These are phyloP conservation scores for Bombus turneri DNA, from an alignment of 1,140 invertebrate genomes.

Conservation along the genomic window DNA sequence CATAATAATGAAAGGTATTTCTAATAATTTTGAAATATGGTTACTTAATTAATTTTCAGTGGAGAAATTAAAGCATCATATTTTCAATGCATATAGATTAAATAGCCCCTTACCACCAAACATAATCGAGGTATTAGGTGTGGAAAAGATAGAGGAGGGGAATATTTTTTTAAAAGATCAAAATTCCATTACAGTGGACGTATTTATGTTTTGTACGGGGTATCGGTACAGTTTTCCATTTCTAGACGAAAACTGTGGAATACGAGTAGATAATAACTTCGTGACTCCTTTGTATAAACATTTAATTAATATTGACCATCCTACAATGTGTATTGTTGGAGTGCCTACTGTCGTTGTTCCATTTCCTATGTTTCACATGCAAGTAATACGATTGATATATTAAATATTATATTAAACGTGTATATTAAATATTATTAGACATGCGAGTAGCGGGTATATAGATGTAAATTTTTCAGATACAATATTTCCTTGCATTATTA, in stretches of 20 bases:
- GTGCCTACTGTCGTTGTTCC: slow-evolving; percentile 85
- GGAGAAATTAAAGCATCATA: background rate
- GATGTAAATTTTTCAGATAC: slow-evolving; percentile 76
- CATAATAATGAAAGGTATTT: slow-evolving; percentile 72
- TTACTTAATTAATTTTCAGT: background rate
- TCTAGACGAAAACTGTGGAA: slow-evolving; percentile 84
- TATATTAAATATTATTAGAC: background rate
- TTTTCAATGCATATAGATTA: slow-evolving; percentile 52
- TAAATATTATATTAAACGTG: background rate
- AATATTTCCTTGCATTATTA: slow-evolving; percentile 84
- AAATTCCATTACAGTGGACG: slow-evolving; percentile 56
- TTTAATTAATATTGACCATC: slow-evolving; percentile 87
- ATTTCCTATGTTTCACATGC: slow-evolving; percentile 88
- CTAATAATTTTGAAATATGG: slow-evolving; percentile 10
- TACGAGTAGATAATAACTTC: slow-evolving; percentile 85
- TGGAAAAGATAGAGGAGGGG: slow-evolving; percentile 65
- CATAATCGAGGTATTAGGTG: slow-evolving; percentile 68
- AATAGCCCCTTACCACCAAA: slow-evolving; percentile 60
- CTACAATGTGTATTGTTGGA: slow-evolving; percentile 89
- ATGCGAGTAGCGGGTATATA: too few relatives aligned
- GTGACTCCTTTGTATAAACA: slow-evolving; percentile 90
- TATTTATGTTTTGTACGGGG: slow-evolving; percentile 81
- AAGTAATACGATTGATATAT: slow-evolving; percentile 80
- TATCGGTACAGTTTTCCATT: slow-evolving; percentile 88
- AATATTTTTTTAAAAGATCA: slow-evolving; percentile 67